Conservation (phyloP, 2,797 vertebrate species). For the Catamblyrhynchus diadema region DNA sequence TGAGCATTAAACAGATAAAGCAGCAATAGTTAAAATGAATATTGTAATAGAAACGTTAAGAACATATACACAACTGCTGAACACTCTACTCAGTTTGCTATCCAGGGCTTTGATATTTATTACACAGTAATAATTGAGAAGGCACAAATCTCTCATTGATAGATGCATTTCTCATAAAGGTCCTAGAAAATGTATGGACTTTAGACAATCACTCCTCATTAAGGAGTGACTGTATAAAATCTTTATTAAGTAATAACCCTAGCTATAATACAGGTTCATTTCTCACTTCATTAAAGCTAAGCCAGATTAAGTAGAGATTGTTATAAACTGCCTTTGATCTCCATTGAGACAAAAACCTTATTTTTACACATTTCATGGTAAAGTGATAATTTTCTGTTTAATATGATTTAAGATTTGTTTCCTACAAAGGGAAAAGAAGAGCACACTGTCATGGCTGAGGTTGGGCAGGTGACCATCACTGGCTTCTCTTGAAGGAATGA, state of each 20-base stretch:
- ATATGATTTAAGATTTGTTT: background rate
- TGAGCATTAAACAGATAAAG: background rate
- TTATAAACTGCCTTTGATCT: background rate
- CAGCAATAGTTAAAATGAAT: background rate
- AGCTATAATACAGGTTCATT: background rate
- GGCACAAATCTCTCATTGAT: background rate
- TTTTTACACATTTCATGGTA: background rate
- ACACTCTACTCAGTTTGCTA: background rate
- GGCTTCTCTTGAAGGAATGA: background rate
- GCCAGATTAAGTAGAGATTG: background rate
- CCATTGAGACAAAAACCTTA: background rate
- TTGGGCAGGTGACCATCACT: background rate
- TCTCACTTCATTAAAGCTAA: background rate
- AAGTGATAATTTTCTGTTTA: background rate
- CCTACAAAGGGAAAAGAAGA: background rate
- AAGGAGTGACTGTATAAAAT: background rate
- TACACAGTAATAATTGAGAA: background rate
- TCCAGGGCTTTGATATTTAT: background rate
- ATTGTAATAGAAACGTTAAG: background rate
- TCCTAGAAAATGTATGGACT: background rate
- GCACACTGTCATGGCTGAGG: rapidly evolving
- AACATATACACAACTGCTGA: background rate
- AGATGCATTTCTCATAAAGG: background rate
- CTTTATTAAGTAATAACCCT: background rate
- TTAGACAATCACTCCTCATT: background rate